Percentiles rank a stretch among this genome's conserved stretches.
phyloP scores from a whole-genome alignment of 2,113 vertebrate genomes.

The Pyxicephalus adspersus region DNA sequence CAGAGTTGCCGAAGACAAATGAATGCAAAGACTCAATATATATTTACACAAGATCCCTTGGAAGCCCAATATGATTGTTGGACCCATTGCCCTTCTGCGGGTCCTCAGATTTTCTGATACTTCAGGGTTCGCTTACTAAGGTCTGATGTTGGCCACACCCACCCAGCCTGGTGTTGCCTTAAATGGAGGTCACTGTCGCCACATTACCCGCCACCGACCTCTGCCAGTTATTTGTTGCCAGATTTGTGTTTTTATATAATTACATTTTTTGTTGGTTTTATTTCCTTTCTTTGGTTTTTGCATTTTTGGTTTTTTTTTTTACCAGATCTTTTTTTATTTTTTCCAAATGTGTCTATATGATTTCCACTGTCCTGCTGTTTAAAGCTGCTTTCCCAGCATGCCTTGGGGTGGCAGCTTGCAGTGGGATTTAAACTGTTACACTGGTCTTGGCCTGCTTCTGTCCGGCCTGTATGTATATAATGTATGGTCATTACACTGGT shows the following conservation, averaged over 20 bases:
- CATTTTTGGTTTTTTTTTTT: slow-evolving; percentile 16
- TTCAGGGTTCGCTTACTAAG: slow-evolving; percentile 14
- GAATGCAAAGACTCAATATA: slow-evolving; percentile 49
- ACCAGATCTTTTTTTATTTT: slow-evolving; percentile 24
- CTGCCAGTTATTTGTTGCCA: slow-evolving; percentile 20
- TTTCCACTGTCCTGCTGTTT: slow-evolving; percentile 18
- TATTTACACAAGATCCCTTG: slow-evolving; percentile 25
- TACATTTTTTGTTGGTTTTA: slow-evolving; percentile 15
- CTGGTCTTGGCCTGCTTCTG: slow-evolving; percentile 47
- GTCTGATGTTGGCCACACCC: slow-evolving; percentile 33
- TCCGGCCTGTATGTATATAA: slow-evolving; percentile 54
- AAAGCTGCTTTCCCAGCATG: slow-evolving; percentile 46
- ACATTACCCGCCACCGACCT: slow-evolving; percentile 36
- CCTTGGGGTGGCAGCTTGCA: slow-evolving; percentile 17
- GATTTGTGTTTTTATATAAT: slow-evolving; percentile 12
- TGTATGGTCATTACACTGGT: slow-evolving; percentile 55
- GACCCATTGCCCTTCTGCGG: slow-evolving; percentile 10
- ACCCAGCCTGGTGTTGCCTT: slow-evolving; percentile 37
- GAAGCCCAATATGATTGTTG: slow-evolving; percentile 17
- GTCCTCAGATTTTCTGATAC: slow-evolving; percentile 13
- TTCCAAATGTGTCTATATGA: slow-evolving; percentile 27
- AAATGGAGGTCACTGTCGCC: slow-evolving; percentile 23
- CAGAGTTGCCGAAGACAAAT: slow-evolving; percentile 37
- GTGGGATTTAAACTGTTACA: slow-evolving; percentile 41
- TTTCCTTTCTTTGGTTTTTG: slow-evolving; percentile 2